Evolutionary conservation across 1,140 invertebrate species (phyloP).

Genomic region (Hycleus phaleratus): DNA sequence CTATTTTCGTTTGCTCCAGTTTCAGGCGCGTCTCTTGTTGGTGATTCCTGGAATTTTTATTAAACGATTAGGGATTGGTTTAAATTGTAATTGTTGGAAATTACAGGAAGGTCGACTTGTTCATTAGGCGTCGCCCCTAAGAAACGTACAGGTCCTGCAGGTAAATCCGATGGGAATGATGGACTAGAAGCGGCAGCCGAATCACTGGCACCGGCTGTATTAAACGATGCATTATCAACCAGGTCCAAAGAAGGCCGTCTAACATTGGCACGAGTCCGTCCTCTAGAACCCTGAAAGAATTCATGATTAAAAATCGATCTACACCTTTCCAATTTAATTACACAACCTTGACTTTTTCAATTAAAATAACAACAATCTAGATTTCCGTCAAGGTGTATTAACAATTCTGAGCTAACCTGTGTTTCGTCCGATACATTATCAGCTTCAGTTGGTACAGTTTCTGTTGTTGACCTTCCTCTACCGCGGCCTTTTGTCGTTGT

Average conservation of each 20-base stretch:
- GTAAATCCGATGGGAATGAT: slow-evolving; percentile 44
- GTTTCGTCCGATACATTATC: slow-evolving; percentile 37
- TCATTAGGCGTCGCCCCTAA: slow-evolving; percentile 52
- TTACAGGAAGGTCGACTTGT: slow-evolving; percentile 40
- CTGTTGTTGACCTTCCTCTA: slow-evolving; percentile 41
- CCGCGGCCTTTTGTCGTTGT: slow-evolving; percentile 39
- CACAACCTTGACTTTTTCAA: slow-evolving; percentile 6
- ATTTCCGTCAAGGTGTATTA: slow-evolving; percentile 1
- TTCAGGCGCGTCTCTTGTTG: slow-evolving; percentile 4
- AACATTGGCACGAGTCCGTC: slow-evolving; percentile 41
- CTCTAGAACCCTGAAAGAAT: slow-evolving; percentile 29
- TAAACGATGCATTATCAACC: slow-evolving; percentile 70
- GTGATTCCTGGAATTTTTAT: slow-evolving; percentile 1
- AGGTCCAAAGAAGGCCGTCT: slow-evolving; percentile 64
- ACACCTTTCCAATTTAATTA: background rate
- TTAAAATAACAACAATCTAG: background rate
- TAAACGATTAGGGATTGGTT: background rate
- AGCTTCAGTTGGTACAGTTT: slow-evolving; percentile 20
- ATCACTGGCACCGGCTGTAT: slow-evolving; percentile 50
- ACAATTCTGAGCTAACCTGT: slow-evolving; percentile 25
- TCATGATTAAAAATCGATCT: background rate
- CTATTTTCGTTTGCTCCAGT: background rate
- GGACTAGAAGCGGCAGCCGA: slow-evolving; percentile 33
- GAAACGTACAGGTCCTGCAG: slow-evolving; percentile 50
- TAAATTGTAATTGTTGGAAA: slow-evolving; percentile 7